These are phyloP conservation scores for Mastomys coucha DNA, from an alignment of 2,113 vertebrate genomes.

Conservation along the genomic window DNA sequence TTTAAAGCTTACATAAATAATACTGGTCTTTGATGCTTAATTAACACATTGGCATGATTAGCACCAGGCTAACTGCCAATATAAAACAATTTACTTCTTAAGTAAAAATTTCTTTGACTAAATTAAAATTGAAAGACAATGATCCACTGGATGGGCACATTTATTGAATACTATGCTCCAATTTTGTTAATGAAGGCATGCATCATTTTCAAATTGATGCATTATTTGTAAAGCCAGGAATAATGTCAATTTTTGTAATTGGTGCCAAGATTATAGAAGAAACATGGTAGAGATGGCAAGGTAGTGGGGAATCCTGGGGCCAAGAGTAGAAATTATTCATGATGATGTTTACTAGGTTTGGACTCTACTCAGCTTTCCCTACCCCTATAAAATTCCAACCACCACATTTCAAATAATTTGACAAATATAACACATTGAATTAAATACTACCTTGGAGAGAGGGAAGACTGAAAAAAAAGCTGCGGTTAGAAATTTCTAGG, in stretches of 20 bases:
- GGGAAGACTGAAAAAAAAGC: neutral
- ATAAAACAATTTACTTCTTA: constrained; percentile 60
- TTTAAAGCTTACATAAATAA: constrained; percentile 40
- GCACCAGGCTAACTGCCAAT: constrained; percentile 12
- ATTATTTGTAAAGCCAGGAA: constrained; percentile 67
- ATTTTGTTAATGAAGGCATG: constrained; percentile 73
- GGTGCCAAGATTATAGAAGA: constrained; percentile 24
- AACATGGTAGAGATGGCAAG: neutral
- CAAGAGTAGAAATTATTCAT: neutral
- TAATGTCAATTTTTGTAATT: constrained; percentile 34
- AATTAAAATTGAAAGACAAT: constrained; percentile 73
- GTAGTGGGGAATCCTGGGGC: neutral
- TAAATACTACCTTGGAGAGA: neutral
- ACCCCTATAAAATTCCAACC: neutral
- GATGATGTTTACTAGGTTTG: neutral
- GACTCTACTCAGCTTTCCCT: accelerated
- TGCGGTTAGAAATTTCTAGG: neutral
- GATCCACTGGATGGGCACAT: constrained; percentile 32
- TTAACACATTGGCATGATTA: constrained; percentile 66
- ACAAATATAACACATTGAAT: neutral
- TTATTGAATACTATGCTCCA: constrained; percentile 44
- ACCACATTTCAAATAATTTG: constrained; percentile 24
- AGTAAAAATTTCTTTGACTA: constrained; percentile 62
- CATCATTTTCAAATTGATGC: constrained; percentile 32
- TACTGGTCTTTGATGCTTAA: constrained; percentile 35